phyloP scores from a whole-genome alignment of 1,140 invertebrate genomes.

The Neodiprion virginianus region DNA sequence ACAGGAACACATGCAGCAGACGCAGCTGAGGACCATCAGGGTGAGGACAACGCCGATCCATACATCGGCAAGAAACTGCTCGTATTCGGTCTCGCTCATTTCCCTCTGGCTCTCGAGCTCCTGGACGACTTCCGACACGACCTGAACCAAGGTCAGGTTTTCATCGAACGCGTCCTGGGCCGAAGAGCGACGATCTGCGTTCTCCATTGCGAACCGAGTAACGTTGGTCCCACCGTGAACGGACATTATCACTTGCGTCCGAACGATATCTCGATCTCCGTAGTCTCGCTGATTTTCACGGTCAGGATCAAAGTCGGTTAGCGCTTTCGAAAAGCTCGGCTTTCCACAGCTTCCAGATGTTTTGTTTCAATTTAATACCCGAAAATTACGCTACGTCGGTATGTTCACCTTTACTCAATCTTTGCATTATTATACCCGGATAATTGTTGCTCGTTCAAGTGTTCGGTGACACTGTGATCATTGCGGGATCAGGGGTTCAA shows the following conservation, averaged over 20 bases:
- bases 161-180: neutral
- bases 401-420: no score
- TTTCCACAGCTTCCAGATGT: no score
- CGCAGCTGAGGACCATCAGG: slow-evolving; percentile 65
- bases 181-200: neutral
- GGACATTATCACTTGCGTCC: neutral
- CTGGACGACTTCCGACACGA: slow-evolving; percentile 17
- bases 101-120: slow-evolving; percentile 11
- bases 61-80: slow-evolving; percentile 63
- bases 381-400: no score
- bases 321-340: no score
- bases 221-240: neutral
- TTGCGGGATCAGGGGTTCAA: no score
- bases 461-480: no score
- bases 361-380: no score
- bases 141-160: slow-evolving; percentile 13
- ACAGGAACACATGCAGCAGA: slow-evolving; percentile 69
- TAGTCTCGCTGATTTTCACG: no score
- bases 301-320: no score
- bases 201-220: slow-evolving; percentile 8
- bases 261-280: no score
- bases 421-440: no score
- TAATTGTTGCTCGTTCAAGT: no score
- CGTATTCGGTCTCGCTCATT: slow-evolving; percentile 48
- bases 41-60: slow-evolving; percentile 70